A percentile compares a stretch with the other conserved stretches of the same genome.
These are phyloP conservation scores for Gerris buenoi DNA, from an alignment of 1,140 invertebrate species.

Conservation along the genomic window DNA sequence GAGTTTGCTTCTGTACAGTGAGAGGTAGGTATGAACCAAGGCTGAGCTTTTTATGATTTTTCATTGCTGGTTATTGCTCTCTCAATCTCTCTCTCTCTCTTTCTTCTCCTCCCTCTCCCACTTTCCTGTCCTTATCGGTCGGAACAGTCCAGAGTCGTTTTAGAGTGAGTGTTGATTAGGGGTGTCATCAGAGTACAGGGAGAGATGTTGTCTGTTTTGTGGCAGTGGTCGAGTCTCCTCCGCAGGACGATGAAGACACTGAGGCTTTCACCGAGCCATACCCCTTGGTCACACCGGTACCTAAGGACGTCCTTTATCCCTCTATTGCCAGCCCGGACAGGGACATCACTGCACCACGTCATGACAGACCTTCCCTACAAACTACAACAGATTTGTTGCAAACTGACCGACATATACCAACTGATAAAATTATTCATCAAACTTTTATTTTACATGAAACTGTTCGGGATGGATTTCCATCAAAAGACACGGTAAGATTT, in stretches of 20 bases:
- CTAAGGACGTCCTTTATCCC: background rate
- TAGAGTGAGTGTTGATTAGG: slow-evolving; percentile 4
- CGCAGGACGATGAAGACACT: slow-evolving; percentile 33
- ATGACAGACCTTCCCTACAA: background rate
- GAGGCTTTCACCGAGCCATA: slow-evolving; percentile 25
- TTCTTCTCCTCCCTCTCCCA: background rate
- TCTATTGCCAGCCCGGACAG: background rate
- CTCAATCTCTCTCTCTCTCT: background rate
- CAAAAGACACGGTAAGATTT: background rate
- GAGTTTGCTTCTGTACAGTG: no score
- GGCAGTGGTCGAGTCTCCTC: slow-evolving; percentile 18
- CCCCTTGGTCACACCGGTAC: background rate
- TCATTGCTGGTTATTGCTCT: background rate
- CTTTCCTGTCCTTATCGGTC: background rate
- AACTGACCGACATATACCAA: background rate
- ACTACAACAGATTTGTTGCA: background rate
- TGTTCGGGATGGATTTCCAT: background rate
- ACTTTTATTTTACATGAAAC: background rate
- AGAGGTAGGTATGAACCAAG: background rate
- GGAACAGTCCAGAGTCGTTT: background rate
- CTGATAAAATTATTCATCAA: no score
- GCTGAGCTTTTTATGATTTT: background rate
- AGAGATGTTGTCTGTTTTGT: slow-evolving; percentile 8
- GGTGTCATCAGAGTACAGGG: slow-evolving; percentile 5
- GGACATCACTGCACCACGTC: background rate